phyloP scores from a whole-genome alignment of 2,888 invertebrate genomes.

The Phyllotreta cruciferae region DNA sequence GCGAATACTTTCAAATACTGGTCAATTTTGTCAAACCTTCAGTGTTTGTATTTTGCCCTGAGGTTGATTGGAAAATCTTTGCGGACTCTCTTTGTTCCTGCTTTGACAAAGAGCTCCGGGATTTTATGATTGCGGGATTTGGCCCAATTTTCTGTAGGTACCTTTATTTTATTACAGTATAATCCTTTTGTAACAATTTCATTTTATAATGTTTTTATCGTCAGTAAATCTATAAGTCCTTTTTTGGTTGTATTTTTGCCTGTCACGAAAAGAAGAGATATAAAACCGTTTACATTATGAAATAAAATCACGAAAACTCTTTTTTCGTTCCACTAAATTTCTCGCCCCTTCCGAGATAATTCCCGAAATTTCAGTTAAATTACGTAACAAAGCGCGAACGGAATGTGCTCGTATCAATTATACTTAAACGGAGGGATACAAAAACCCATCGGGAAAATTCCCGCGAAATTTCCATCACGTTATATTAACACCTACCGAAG shows the following conservation, averaged over 20 bases:
- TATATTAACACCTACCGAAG: conserved; percentile 34
- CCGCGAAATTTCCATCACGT: conserved; percentile 35
- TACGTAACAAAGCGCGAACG: conserved; percentile 12
- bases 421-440: conserved; percentile 22
- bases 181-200: too few relatives aligned
- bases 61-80: too few relatives aligned
- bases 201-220: too few relatives aligned
- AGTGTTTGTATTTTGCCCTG: too few relatives aligned
- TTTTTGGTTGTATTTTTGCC: background rate
- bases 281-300: background rate
- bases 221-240: too few relatives aligned
- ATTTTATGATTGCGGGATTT: too few relatives aligned
- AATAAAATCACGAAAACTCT: conserved; percentile 14
- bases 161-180: too few relatives aligned
- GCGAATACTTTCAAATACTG: too few relatives aligned
- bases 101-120: too few relatives aligned
- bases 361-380: conserved; percentile 16
- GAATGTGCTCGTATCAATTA: conserved; percentile 34
- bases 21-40: too few relatives aligned
- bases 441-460: conserved; percentile 29
- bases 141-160: too few relatives aligned
- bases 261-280: background rate
- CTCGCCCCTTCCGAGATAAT: conserved; percentile 20
- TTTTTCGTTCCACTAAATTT: conserved; percentile 15
- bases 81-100: too few relatives aligned